Base-by-base conservation (phyloP, 2,113 vertebrate genomes). In the Aldabrachelys gigantea region DNA sequence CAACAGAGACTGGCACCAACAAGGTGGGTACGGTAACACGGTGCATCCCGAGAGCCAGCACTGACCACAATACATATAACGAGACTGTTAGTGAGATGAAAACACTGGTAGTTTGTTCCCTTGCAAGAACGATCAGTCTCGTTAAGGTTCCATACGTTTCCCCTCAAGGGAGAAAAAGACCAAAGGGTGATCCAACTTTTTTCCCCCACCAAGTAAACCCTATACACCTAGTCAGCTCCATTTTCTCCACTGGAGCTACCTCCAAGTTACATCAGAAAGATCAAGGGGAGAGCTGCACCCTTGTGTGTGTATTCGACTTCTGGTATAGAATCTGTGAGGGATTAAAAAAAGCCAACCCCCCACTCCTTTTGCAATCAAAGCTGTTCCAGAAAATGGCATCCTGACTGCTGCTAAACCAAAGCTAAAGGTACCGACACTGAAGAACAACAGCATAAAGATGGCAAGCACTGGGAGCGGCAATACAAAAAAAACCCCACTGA, bases 361-460 rank as follows among this genome's bases (percentile, higher is more conserved):
- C 8, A n/a, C 17, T 38, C 56, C 29, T 87, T 91, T 24, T 57
- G 29, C 38, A 72, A 53, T 25, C 19, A 13, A 2, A 2, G 4
- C 29, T 19, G 0, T 1, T 49, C 41, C 21, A 82, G 69, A 29
- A 54, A 83, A 52, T 16, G 85, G 24, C 29, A 56, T 14, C 1
- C 0, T 59, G 24, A 3, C 27, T 27, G 22, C 87, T 35, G 84
- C 81, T 57, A 38, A 80, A 72, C 22, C 2, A 2, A 84, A 90
- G 85, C 0, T 0, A 41, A 31, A 85, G 65, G 44, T 5, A 41
- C 10, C 2, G 2, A 3, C 6, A 41, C 5, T 11, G 2, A 22
- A 24, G 50, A 84, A 69, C 35, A 6, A 80, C 81, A 8, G 12
- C 19, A 3, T 1, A 13, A 59, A n/a, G 3, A 1, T 14, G 22